Percentiles rank a stretch among this genome's conserved stretches.
Conservation (phyloP, 2,113 vertebrate genomes). For the Caracal caracal region DNA sequence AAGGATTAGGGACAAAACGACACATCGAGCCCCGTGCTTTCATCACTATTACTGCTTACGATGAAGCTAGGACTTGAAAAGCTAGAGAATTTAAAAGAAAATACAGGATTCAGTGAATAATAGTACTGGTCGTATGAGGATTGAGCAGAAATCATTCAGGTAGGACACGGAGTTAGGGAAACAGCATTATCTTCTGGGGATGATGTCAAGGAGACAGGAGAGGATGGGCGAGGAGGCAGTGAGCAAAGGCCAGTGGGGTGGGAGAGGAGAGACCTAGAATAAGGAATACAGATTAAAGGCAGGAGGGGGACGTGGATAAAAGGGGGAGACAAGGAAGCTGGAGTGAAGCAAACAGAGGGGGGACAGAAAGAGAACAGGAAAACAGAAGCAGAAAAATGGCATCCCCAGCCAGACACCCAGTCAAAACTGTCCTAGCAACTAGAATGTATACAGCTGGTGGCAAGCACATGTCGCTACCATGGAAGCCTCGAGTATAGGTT, state of each 20-base stretch:
- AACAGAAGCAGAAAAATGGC: neutral
- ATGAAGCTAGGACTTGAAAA: constrained; percentile 36
- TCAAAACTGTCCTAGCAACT: neutral
- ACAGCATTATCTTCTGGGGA: too few relatives aligned
- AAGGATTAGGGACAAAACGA: neutral
- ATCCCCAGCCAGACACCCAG: neutral
- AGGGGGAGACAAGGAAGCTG: neutral
- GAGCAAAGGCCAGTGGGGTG: neutral
- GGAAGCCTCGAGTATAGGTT: neutral
- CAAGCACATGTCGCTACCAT: neutral
- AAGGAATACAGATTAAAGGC: fast-evolving
- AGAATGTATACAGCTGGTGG: neutral
- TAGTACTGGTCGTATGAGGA: neutral
- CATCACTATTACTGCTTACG: neutral
- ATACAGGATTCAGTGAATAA: neutral
- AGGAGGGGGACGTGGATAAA: neutral
- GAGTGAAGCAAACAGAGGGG: neutral
- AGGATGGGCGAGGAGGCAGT: too few relatives aligned
- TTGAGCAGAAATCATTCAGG: neutral
- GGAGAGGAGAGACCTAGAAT: too few relatives aligned
- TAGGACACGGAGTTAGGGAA: neutral
- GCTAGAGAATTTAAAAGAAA: neutral
- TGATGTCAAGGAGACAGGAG: neutral
- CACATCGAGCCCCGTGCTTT: neutral
- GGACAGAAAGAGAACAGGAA: neutral